A percentile compares a stretch with the other conserved stretches of the same genome.
These are phyloP conservation scores for Pilophorus perplexus DNA, from an alignment of 2,888 invertebrate species.

Conservation along the genomic window DNA sequence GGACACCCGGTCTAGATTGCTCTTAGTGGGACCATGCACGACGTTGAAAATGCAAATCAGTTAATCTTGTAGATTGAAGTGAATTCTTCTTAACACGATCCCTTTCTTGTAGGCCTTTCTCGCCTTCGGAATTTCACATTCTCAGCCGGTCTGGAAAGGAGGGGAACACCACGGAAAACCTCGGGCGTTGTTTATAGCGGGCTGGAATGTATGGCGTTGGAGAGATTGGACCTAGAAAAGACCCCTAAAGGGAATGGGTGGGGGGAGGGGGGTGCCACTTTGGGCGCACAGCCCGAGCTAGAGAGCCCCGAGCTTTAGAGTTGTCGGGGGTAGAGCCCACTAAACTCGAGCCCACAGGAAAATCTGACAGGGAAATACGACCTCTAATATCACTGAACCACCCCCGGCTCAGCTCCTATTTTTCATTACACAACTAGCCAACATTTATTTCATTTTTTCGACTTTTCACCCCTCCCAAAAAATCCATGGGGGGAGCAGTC, in stretches of 20 bases:
- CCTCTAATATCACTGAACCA: conserved; percentile 2
- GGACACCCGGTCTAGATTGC: no score
- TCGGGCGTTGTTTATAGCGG: neutral
- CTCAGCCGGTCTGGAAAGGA: no score
- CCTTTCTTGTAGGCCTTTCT: no score
- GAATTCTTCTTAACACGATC: no score
- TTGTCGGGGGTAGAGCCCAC: neutral
- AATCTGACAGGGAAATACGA: conserved; percentile 14
- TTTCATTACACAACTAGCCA: conserved; percentile 13
- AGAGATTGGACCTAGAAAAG: neutral
- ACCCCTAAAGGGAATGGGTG: no score
- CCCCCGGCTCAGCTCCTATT: conserved; percentile 8
- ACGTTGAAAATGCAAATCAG: no score
- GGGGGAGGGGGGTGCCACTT: no score
- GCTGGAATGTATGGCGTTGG: neutral
- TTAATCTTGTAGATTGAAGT: no score
- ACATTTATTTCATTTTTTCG: conserved; percentile 3
- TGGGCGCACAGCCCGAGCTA: neutral
- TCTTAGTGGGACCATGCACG: no score
- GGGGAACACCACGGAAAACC: neutral
- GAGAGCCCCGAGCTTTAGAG: neutral
- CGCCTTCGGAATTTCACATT: no score
- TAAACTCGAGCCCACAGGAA: neutral
- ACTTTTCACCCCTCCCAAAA: neutral
- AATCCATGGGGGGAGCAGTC: no score